A percentile compares a stretch with the other conserved stretches of the same genome.
phyloP scores from a whole-genome alignment of 2,113 vertebrate species.

The Cyprinodon tularosa region DNA sequence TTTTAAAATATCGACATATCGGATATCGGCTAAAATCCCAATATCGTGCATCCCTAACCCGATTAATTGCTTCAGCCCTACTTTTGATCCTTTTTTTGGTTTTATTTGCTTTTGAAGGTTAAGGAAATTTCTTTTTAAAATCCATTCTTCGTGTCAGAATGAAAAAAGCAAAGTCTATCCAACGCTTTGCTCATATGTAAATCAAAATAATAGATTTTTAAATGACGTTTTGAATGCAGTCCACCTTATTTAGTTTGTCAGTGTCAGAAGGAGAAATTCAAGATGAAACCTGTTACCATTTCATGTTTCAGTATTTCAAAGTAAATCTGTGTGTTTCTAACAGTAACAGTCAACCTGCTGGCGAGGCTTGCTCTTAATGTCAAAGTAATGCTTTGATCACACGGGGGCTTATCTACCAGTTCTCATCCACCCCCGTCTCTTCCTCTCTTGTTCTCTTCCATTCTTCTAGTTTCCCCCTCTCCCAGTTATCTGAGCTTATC shows the following conservation, averaged over 20 bases:
- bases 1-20: too few species aligned
- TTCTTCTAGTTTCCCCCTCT: not conserved
- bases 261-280: slow-evolving; percentile 23
- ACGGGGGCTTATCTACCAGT: slow-evolving; percentile 48
- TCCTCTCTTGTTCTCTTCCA: slow-evolving; percentile 14
- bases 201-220: not conserved
- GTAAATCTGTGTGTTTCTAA: slow-evolving; percentile 25
- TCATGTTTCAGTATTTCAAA: slow-evolving; percentile 40
- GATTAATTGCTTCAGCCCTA: too few species aligned
- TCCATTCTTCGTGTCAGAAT: slow-evolving; percentile 9
- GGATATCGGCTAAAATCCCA: too few species aligned
- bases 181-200: not conserved
- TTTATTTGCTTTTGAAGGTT: not conserved
- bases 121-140: not conserved
- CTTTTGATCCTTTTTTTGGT: too few species aligned
- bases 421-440: slow-evolving; percentile 48
- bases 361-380: slow-evolving; percentile 50
- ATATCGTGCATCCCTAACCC: too few species aligned
- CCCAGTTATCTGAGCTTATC: not conserved
- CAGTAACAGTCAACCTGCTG: slow-evolving; percentile 41
- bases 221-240: not conserved
- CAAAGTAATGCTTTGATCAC: slow-evolving; percentile 63
- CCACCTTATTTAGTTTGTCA: slow-evolving; percentile 1
- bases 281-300: slow-evolving; percentile 27
- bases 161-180: not conserved